Evolutionary conservation across 2,888 invertebrate species (phyloP).

Genomic region (Dioctria rufipes): DNA sequence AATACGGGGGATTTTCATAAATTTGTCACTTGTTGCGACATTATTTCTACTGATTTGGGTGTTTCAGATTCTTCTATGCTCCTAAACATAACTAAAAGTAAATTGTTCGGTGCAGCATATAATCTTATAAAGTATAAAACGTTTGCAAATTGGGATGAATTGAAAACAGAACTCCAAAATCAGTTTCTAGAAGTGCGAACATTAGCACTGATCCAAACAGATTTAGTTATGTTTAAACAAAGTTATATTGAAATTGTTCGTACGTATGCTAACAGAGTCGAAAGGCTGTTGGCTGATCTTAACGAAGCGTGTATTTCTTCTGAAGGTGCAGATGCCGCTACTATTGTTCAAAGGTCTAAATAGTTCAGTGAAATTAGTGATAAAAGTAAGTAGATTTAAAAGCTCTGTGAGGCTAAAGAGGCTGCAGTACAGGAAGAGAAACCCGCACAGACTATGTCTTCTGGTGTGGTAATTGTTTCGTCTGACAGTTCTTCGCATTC

Average conservation of each 20-base stretch:
- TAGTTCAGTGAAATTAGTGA: too few species aligned
- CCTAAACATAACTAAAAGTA: not conserved
- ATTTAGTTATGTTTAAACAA: slow-evolving; percentile 18
- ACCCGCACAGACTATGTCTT: too few species aligned
- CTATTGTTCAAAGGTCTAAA: too few species aligned
- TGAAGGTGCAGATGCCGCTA: too few species aligned
- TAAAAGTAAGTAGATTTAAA: too few species aligned
- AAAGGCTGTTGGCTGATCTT: not conserved
- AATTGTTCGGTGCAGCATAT: not conserved
- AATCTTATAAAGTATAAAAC: not conserved
- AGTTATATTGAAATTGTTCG: not conserved
- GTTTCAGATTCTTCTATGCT: not conserved
- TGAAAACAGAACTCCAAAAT: not conserved
- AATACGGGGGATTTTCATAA: slow-evolving; percentile 4
- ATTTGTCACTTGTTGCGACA: slow-evolving; percentile 37
- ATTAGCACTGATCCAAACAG: slow-evolving; percentile 16
- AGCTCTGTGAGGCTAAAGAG: too few species aligned
- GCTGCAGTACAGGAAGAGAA: too few species aligned
- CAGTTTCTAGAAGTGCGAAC: slow-evolving; percentile 39
- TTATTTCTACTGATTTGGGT: not conserved
- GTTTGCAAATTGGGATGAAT: not conserved
- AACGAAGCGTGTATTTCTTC: too few species aligned
- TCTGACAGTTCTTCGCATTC: too few species aligned
- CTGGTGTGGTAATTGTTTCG: too few species aligned
- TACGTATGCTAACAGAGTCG: not conserved